These are phyloP conservation scores for Trissolcus brochymenae DNA, from an alignment of 2,888 invertebrate genomes.

Conservation along the genomic window DNA sequence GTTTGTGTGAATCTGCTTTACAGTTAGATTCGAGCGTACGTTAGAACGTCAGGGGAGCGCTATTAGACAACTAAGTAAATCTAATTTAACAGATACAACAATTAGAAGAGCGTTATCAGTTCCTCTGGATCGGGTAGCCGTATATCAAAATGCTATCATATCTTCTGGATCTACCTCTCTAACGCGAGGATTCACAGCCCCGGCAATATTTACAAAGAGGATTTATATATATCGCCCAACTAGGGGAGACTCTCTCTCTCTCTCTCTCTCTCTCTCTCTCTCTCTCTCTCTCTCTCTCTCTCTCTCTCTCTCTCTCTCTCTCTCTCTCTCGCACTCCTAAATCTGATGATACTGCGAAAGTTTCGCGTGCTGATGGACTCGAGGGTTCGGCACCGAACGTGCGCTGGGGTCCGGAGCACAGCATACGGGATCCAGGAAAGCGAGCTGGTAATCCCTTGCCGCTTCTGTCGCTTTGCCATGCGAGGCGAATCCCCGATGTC, in stretches of 20 bases:
- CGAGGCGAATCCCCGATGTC: slow-evolving; percentile 41
- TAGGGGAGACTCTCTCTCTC: background rate
- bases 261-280: background rate
- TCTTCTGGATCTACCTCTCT: slow-evolving; percentile 4
- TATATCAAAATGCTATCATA: slow-evolving; percentile 21
- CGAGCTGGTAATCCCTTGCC: slow-evolving; percentile 43
- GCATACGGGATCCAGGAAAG: slow-evolving; percentile 48
- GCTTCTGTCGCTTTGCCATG: slow-evolving; percentile 43
- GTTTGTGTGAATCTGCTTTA: background rate
- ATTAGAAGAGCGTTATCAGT: slow-evolving; percentile 16
- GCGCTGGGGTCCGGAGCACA: background rate
- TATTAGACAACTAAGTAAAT: slow-evolving; percentile 18
- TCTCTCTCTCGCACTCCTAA: slow-evolving; percentile 15
- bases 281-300: background rate
- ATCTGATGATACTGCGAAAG: slow-evolving; percentile 46
- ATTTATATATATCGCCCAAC: slow-evolving; percentile 16
- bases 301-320: background rate
- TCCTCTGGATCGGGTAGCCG: slow-evolving; percentile 1
- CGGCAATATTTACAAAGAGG: slow-evolving; percentile 11
- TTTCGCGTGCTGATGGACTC: slow-evolving; percentile 39
- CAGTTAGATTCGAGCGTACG: slow-evolving; percentile 3
- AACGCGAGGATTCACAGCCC: background rate
- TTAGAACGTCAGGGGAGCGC: background rate
- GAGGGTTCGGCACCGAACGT: slow-evolving; percentile 1
- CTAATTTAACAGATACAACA: slow-evolving; percentile 36